Base-by-base conservation (phyloP, 2,888 invertebrate species). In the Meteorus cinctellus region DNA sequence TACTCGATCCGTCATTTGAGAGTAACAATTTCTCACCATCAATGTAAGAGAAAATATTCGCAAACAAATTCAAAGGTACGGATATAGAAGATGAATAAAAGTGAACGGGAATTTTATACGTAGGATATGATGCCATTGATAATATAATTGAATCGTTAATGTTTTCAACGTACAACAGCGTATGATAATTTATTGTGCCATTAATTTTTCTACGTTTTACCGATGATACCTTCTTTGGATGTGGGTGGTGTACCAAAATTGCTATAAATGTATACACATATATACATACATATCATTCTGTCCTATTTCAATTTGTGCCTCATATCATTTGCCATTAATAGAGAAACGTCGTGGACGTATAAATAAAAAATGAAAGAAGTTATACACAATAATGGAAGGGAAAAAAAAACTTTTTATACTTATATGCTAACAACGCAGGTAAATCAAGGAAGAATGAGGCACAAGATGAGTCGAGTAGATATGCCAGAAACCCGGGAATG, bases 401-500 rank as follows among this genome's bases (percentile, higher is more conserved):
- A 27, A 16, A 67, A 48, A 5, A 48, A 65, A 36, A 16, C 19
- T 8, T 41, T 66, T 14, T 14, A 41, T 19, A 66, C 34, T 16
- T 12, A 41, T 62, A 62, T 62, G 27, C 45, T 45, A 24, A 34
- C 27, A 48, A 36, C 66, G 14, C 62, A 73, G 70, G 73, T 67
- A 70, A 66, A 69, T 73, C 60, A n/a, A 51, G 48, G 19, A 41
- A 41, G 70, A 65, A 77, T 72, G 73, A 74, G 73, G 41, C 24
- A 60, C 10, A 16, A 75, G 77, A 80, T 77, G 70, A 70, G 70
- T 72, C 51, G 77, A 79, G 80, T 75, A 82, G 84, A 84, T 84
- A 82, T 81, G 81, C 82, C 78, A 80, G 78, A 84, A 84, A 82
- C 81, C 76, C 82, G 84, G 84, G 83, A 83, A 81, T 81, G 77